Percentiles rank a stretch among this genome's conserved stretches.
These are phyloP conservation scores for Lepidurus packardi DNA, from an alignment of 1,140 invertebrate species.

Conservation along the genomic window DNA sequence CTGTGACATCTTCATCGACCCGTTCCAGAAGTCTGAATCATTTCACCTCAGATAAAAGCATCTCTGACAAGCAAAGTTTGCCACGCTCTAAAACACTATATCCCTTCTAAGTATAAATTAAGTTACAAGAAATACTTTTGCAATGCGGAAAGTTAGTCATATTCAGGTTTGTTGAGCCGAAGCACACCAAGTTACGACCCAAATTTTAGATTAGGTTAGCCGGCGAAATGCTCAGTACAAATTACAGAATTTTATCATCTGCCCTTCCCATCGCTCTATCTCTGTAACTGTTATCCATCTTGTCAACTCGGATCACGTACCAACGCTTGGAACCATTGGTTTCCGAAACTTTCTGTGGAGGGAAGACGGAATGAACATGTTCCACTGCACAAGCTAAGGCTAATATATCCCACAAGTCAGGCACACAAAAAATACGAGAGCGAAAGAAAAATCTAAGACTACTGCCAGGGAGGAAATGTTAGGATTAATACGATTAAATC, in stretches of 20 bases:
- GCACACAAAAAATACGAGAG: background rate
- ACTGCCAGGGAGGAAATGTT: background rate
- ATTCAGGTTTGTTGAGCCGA: too few relatives aligned
- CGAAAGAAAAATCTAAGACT: background rate
- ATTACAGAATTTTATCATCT: background rate
- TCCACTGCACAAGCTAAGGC: background rate
- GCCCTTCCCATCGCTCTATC: background rate
- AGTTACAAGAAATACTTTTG: too few relatives aligned
- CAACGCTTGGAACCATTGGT: conserved; percentile 10
- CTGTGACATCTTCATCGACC: conserved; percentile 17
- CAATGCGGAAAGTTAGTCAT: too few relatives aligned
- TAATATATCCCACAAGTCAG: background rate
- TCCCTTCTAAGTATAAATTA: background rate
- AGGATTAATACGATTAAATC: background rate
- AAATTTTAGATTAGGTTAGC: background rate
- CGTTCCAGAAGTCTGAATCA: conserved; percentile 14
- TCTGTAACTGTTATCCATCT: background rate
- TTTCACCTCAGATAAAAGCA: background rate
- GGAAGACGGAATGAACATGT: background rate
- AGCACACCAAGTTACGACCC: too few relatives aligned
- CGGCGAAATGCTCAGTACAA: background rate
- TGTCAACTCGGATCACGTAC: background rate
- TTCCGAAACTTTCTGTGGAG: background rate
- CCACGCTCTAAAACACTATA: background rate
- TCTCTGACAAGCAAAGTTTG: conserved; percentile 6